Conservation (phyloP, 2,888 invertebrate genomes). For the Acleris cristana region DNA sequence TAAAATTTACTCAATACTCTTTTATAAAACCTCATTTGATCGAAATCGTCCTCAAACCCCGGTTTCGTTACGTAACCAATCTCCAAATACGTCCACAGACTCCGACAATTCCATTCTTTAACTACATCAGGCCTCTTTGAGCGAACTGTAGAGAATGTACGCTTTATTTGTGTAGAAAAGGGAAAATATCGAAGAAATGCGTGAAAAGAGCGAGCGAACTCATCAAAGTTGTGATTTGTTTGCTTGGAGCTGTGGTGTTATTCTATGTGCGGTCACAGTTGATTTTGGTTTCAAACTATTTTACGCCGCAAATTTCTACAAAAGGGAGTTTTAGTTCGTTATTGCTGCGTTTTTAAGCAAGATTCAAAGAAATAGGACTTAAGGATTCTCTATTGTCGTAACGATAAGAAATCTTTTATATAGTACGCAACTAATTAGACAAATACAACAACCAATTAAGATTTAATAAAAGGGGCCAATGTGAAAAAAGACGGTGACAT, state of each 20-base stretch:
- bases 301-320: too few relatives aligned
- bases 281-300: too few relatives aligned
- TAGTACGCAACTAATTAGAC: too few relatives aligned
- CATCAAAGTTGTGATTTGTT: slow-evolving; percentile 65
- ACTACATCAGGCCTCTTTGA: slow-evolving; percentile 44
- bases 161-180: slow-evolving; percentile 42
- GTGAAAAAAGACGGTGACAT: too few relatives aligned
- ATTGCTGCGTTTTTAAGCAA: too few relatives aligned
- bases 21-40: neutral
- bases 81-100: slow-evolving; percentile 23
- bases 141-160: slow-evolving; percentile 45
- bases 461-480: too few relatives aligned
- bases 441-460: too few relatives aligned
- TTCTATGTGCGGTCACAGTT: too few relatives aligned
- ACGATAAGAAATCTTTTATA: too few relatives aligned
- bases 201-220: slow-evolving; percentile 48
- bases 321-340: too few relatives aligned
- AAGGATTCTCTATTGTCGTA: too few relatives aligned
- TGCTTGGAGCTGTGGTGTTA: slow-evolving; percentile 32
- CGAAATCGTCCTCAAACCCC: neutral
- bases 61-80: neutral
- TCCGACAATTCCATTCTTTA: slow-evolving; percentile 30
- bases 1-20: neutral
- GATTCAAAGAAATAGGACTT: too few relatives aligned
- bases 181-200: slow-evolving; percentile 42